Percentiles rank a stretch among this genome's conserved stretches.
Conservation (phyloP, 2,888 invertebrate species). For the Theretra japonica region DNA sequence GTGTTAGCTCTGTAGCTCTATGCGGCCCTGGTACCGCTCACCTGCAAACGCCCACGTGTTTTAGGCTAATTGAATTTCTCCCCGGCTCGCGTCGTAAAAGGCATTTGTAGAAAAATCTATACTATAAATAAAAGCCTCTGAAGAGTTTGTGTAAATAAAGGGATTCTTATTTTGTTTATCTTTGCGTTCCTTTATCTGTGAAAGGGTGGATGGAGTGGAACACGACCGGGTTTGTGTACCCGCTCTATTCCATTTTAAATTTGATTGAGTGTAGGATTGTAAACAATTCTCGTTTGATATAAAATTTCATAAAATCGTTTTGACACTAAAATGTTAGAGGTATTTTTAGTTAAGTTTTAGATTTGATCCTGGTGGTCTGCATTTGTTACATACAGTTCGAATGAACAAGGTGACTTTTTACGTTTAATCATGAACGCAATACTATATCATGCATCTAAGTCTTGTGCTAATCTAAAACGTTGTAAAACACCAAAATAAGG, state of each 20-base stretch:
- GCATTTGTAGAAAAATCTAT: conserved; percentile 3
- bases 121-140: conserved; percentile 9
- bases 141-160: conserved; percentile 28
- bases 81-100: conserved; percentile 21
- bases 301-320: too few species aligned
- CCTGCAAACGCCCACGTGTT: conserved; percentile 49
- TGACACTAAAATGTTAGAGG: too few species aligned
- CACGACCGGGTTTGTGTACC: neutral
- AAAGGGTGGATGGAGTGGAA: neutral
- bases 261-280: too few species aligned
- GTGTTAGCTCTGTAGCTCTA: conserved; percentile 50
- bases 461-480: too few species aligned
- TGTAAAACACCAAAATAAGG: too few species aligned
- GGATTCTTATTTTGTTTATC: conserved; percentile 2
- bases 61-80: conserved; percentile 50
- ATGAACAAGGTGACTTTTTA: too few species aligned
- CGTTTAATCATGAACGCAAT: too few species aligned
- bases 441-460: too few species aligned
- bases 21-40: conserved; percentile 53
- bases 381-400: too few species aligned
- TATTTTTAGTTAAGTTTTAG: too few species aligned
- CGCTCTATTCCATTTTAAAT: neutral
- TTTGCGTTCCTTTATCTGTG: neutral
- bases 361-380: too few species aligned
- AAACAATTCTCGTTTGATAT: too few species aligned